These are phyloP conservation scores for Anguilla marmorata DNA, from an alignment of 2,797 vertebrate genomes.

Conservation along the genomic window DNA sequence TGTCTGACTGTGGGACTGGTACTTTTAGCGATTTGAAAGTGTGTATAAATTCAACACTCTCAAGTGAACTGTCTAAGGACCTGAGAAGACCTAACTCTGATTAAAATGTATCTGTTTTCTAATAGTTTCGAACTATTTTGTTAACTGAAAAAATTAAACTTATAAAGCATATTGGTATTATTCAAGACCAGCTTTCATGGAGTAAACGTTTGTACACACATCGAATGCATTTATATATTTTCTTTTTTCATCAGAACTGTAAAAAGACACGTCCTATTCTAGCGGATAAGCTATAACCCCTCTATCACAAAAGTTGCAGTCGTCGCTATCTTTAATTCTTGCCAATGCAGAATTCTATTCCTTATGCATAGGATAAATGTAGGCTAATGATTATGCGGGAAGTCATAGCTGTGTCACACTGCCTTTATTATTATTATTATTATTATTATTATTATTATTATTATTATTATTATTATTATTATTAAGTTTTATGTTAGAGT, in stretches of 20 bases:
- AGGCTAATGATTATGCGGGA: background rate
- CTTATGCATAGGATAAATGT: background rate
- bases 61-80: slow-evolving; percentile 51
- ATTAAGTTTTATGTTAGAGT: background rate
- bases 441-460: background rate
- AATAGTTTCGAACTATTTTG: slow-evolving; percentile 61
- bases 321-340: background rate
- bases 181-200: slow-evolving; percentile 24
- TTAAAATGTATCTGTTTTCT: slow-evolving; percentile 65
- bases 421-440: slow-evolving; percentile 19
- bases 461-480: slow-evolving; percentile 21
- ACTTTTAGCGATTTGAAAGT: slow-evolving; percentile 38
- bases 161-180: slow-evolving; percentile 64
- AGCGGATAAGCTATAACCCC: background rate
- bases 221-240: slow-evolving; percentile 4
- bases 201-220: slow-evolving; percentile 15
- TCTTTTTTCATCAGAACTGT: background rate
- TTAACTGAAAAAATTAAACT: slow-evolving; percentile 69
- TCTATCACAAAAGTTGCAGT: background rate
- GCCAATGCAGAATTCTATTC: background rate
- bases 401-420: background rate
- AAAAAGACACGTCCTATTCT: background rate
- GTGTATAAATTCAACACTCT: slow-evolving; percentile 52
- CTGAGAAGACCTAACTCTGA: slow-evolving; percentile 42
- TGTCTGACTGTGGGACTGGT: slow-evolving; percentile 43